Conservation (phyloP, 2,113 vertebrate species). For the Dasyurus viverrinus region DNA sequence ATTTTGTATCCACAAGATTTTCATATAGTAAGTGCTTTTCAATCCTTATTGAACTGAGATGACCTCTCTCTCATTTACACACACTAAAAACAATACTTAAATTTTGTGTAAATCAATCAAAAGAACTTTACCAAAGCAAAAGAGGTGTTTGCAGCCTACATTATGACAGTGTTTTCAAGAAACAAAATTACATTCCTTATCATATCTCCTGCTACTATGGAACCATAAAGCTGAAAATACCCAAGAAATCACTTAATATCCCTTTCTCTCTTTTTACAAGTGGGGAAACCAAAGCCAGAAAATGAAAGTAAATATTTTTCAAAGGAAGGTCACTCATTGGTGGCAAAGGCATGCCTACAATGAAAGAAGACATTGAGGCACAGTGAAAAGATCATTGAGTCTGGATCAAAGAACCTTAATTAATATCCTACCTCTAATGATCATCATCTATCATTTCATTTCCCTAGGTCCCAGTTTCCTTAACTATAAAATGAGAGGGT, state of each 20-base stretch:
- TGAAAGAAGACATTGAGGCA: neutral
- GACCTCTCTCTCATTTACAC: neutral
- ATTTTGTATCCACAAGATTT: neutral
- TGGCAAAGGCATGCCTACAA: neutral
- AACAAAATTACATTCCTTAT: neutral
- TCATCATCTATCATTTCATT: neutral
- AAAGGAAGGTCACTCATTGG: neutral
- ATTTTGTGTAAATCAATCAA: neutral
- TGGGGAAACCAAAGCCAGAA: neutral
- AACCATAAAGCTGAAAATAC: neutral
- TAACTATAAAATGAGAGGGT: neutral
- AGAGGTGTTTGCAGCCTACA: neutral
- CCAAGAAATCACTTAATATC: neutral
- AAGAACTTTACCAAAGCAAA: neutral
- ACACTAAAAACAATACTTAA: neutral
- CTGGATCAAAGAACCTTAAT: neutral
- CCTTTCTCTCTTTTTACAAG: neutral
- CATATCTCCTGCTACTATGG: neutral
- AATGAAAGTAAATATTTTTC: neutral
- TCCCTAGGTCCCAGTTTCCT: neutral
- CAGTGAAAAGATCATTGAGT: neutral
- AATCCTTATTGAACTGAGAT: neutral
- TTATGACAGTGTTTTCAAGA: neutral
- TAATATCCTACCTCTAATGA: too few species aligned
- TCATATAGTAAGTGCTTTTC: neutral